phyloP scores from a whole-genome alignment of 2,113 vertebrate species.

The Eulemur rufifrons region DNA sequence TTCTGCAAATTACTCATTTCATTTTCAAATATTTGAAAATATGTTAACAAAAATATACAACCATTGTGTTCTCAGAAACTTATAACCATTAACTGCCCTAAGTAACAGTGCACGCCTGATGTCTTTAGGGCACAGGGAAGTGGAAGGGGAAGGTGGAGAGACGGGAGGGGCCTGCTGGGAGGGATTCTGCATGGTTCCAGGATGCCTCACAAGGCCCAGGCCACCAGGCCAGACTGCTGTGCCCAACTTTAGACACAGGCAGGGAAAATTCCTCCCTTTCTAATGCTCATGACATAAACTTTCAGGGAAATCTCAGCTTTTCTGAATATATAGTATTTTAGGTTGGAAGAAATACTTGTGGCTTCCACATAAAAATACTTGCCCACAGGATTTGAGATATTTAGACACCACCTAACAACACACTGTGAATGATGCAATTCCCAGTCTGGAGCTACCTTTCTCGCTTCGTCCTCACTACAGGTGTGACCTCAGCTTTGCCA shows the following conservation, averaged over 20 bases:
- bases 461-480: neutral
- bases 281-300: neutral
- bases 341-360: neutral
- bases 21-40: neutral
- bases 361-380: neutral
- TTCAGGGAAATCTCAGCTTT: neutral
- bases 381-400: neutral
- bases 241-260: neutral
- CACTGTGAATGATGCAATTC: neutral
- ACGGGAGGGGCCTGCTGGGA: neutral
- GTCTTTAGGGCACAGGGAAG: neutral
- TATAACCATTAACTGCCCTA: neutral
- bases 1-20: neutral
- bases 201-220: neutral
- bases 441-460: conserved; percentile 46
- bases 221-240: neutral
- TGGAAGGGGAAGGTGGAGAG: neutral
- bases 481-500: accelerated
- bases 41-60: neutral
- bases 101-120: neutral
- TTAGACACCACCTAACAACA: neutral
- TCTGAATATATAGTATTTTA: neutral
- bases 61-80: neutral
- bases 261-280: neutral
- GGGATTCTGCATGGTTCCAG: neutral